Conservation (phyloP, 2,113 vertebrate species). For the Elanus axillaris region DNA sequence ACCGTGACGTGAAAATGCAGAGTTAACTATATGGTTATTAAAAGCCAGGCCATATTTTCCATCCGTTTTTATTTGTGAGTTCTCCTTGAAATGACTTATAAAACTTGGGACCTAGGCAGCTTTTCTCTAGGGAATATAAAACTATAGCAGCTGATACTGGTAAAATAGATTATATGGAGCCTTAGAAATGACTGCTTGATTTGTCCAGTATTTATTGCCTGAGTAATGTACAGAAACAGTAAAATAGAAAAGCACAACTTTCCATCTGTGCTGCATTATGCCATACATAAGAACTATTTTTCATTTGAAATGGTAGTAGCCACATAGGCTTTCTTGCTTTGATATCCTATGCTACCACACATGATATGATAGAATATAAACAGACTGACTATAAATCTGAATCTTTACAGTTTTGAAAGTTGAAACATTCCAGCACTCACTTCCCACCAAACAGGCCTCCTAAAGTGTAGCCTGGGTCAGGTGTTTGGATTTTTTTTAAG, state of each 20-base stretch:
- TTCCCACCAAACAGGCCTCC: background rate
- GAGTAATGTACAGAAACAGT: constrained; percentile 55
- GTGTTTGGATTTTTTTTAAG: background rate
- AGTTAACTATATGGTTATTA: background rate
- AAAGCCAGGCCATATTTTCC: constrained; percentile 26
- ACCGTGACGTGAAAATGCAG: background rate
- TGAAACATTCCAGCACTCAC: constrained; percentile 37
- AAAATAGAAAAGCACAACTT: constrained; percentile 52
- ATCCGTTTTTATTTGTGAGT: constrained; percentile 47
- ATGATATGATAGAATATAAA: constrained; percentile 59
- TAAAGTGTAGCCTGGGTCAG: background rate
- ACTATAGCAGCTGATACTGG: constrained; percentile 61
- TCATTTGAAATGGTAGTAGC: constrained; percentile 57
- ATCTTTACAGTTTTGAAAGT: constrained; percentile 29
- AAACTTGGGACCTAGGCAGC: constrained; percentile 44
- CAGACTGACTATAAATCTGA: constrained; percentile 46
- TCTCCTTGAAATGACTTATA: constrained; percentile 60
- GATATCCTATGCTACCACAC: constrained; percentile 53
- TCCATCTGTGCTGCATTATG: constrained; percentile 69
- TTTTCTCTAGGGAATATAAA: constrained; percentile 49
- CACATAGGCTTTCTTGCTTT: constrained; percentile 39
- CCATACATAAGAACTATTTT: constrained; percentile 61
- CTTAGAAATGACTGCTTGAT: constrained; percentile 61
- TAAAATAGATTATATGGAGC: constrained; percentile 60
- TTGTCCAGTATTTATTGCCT: constrained; percentile 64